Conservation (phyloP, 2,797 vertebrate genomes). For the Dicrostonyx torquatus region DNA sequence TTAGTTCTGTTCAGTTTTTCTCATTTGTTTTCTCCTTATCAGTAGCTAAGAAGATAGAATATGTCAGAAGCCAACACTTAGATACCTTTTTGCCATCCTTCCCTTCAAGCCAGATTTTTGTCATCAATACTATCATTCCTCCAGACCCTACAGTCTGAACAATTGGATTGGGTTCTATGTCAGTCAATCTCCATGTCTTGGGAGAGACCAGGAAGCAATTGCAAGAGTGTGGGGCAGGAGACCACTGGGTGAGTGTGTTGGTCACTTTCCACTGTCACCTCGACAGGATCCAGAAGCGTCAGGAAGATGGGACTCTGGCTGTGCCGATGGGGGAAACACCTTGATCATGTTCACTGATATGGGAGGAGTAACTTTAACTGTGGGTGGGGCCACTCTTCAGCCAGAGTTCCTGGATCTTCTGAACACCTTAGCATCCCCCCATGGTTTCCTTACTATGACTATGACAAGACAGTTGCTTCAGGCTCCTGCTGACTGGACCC, state of each 20-base stretch:
- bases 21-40: background rate
- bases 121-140: background rate
- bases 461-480: background rate
- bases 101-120: background rate
- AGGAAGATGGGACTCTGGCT: background rate
- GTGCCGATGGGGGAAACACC: too few species aligned
- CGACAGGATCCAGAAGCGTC: background rate
- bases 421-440: too few species aligned
- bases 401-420: background rate
- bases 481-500: background rate
- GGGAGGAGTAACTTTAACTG: too few species aligned
- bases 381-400: background rate
- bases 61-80: background rate
- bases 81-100: background rate
- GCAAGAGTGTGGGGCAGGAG: background rate
- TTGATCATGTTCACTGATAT: background rate
- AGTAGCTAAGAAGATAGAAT: background rate
- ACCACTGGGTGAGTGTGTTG: background rate
- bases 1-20: constrained; percentile 1
- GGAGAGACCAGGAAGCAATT: background rate
- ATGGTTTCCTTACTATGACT: background rate
- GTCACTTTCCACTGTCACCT: background rate
- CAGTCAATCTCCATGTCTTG: background rate
- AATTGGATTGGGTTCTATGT: background rate
- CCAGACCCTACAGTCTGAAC: background rate